phyloP scores from a whole-genome alignment of 2,113 vertebrate genomes.

The Pluvialis apricaria region DNA sequence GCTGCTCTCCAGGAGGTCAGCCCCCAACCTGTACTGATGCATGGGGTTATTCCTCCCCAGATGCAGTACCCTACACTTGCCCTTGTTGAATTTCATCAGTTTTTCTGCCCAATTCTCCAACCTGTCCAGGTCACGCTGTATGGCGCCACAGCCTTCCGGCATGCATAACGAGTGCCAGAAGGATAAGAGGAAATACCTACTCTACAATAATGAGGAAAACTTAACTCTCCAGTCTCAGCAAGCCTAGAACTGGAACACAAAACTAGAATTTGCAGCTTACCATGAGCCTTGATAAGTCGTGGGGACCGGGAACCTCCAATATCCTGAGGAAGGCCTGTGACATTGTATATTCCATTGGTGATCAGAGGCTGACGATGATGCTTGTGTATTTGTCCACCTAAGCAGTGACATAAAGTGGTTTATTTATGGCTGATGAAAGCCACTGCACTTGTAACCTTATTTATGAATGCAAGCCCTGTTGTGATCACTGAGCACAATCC shows the following conservation, averaged over 20 bases:
- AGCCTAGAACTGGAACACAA: not conserved
- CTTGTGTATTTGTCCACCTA: constrained; percentile 73
- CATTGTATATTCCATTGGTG: constrained; percentile 63
- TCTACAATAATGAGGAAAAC: not conserved
- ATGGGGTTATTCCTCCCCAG: too few relatives aligned
- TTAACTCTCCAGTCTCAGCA: not conserved
- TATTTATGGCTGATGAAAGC: not conserved
- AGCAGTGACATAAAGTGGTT: not conserved
- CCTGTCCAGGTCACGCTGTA: too few relatives aligned
- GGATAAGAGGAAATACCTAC: not conserved
- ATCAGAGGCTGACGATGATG: constrained; percentile 82
- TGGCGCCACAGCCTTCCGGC: too few relatives aligned
- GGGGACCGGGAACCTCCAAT: constrained; percentile 77
- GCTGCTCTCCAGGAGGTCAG: too few relatives aligned
- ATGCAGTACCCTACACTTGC: too few relatives aligned
- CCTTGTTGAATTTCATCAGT: too few relatives aligned
- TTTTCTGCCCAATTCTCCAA: too few relatives aligned
- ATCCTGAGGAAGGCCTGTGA: constrained; percentile 69
- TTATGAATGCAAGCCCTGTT: not conserved
- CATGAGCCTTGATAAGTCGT: constrained; percentile 78
- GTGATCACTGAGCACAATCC: not conserved
- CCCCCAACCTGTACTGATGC: too few relatives aligned
- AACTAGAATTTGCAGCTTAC: constrained; percentile 50
- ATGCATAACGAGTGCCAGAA: not conserved
- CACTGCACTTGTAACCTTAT: not conserved